Evolutionary conservation across 1,140 invertebrate genomes (phyloP).

Genomic region (Musca domestica): DNA sequence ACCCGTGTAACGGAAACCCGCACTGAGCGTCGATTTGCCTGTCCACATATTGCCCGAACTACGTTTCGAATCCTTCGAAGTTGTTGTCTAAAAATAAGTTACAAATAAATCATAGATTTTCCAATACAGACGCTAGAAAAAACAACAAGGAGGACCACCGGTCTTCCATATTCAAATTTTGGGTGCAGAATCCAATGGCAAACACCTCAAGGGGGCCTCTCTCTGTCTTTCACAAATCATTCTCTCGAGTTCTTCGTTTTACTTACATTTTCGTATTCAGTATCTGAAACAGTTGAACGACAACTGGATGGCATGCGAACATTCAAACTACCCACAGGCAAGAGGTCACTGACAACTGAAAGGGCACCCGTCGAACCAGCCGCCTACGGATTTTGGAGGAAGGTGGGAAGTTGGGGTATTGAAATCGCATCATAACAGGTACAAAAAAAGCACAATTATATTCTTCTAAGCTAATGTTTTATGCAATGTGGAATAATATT

Average conservation of each 20-base stretch:
- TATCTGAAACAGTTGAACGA: slow-evolving; percentile 89
- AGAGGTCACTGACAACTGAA: slow-evolving; percentile 51
- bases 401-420: neutral
- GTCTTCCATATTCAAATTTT: no score
- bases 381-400: slow-evolving; percentile 55
- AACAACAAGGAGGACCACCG: no score
- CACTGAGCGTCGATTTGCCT: slow-evolving; percentile 85
- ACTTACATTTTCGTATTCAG: slow-evolving; percentile 86
- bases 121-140: neutral
- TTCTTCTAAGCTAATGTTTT: neutral
- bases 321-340: slow-evolving; percentile 41
- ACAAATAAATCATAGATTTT: neutral
- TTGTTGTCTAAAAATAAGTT: slow-evolving; percentile 41
- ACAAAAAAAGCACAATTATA: neutral
- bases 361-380: slow-evolving; percentile 60
- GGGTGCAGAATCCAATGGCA: no score
- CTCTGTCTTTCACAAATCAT: no score
- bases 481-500: neutral
- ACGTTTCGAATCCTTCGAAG: slow-evolving; percentile 63
- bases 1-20: slow-evolving; percentile 84
- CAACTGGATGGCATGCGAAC: slow-evolving; percentile 61
- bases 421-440: neutral
- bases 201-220: no score
- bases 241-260: no score
- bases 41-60: slow-evolving; percentile 85